phyloP scores from a whole-genome alignment of 2,888 invertebrate genomes.

The Meta bourneti region DNA sequence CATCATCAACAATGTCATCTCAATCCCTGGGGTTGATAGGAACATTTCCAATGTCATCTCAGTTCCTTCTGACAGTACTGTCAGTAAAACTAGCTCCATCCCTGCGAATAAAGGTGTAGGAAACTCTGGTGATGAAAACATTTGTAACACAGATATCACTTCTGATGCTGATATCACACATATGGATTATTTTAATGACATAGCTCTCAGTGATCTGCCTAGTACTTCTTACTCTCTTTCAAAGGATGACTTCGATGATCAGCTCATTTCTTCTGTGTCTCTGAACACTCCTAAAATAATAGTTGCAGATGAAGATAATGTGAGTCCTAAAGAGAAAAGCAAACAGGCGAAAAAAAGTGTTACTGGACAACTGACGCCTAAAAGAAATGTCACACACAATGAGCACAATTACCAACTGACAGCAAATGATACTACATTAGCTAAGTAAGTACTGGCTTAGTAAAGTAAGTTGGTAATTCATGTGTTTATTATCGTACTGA shows the following conservation, averaged over 20 bases:
- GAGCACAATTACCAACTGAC: conserved; percentile 67
- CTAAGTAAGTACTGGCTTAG: conserved; percentile 41
- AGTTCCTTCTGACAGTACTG: background rate
- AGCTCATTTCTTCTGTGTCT: conserved; percentile 37
- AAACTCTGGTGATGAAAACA: background rate
- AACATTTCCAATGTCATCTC: background rate
- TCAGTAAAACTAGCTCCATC: background rate
- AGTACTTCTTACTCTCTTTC: conserved; percentile 27
- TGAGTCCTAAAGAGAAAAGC: background rate
- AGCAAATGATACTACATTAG: conserved; percentile 24
- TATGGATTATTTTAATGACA: background rate
- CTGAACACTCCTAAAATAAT: conserved; percentile 56
- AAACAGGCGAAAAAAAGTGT: background rate
- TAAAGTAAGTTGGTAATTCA: background rate
- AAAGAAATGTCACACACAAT: background rate
- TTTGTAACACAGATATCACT: background rate
- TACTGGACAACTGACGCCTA: background rate
- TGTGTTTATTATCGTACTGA: too few relatives aligned
- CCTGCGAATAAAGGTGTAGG: background rate
- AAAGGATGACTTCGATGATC: conserved; percentile 54
- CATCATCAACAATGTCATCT: conserved; percentile 13
- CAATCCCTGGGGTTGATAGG: background rate
- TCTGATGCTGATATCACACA: background rate
- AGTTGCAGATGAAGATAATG: conserved; percentile 40
- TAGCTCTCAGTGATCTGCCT: conserved; percentile 36